A percentile compares a stretch with the other conserved stretches of the same genome.
These are phyloP conservation scores for Sebastes taczanowskii DNA, from an alignment of 2,797 vertebrate genomes.

Conservation along the genomic window DNA sequence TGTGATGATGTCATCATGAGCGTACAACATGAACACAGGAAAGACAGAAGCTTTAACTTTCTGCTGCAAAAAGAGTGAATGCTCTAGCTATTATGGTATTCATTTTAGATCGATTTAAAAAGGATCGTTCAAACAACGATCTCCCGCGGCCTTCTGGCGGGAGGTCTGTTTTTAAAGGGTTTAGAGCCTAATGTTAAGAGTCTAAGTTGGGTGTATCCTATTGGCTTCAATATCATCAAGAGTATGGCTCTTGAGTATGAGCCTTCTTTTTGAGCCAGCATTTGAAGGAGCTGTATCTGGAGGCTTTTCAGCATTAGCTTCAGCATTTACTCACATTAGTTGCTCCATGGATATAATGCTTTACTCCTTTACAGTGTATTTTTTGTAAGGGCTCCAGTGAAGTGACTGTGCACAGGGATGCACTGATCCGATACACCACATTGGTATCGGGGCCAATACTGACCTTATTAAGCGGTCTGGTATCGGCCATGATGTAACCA, in stretches of 20 bases:
- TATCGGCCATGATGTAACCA: not conserved
- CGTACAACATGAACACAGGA: too few species aligned
- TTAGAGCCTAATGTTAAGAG: not conserved
- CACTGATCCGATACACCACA: not conserved
- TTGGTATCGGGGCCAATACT: not conserved
- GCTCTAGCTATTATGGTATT: too few species aligned
- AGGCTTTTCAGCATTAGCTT: not conserved
- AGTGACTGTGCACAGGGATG: not conserved
- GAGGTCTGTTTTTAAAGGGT: too few species aligned
- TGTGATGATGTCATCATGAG: too few species aligned
- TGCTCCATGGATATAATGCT: not conserved
- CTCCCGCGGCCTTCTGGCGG: too few species aligned
- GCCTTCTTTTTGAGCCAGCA: not conserved
- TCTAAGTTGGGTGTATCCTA: not conserved
- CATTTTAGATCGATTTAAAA: too few species aligned
- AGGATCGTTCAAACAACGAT: too few species aligned
- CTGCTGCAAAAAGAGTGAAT: too few species aligned
- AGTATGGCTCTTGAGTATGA: not conserved
- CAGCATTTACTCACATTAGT: not conserved
- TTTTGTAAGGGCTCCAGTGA: not conserved
- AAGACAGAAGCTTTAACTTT: too few species aligned
- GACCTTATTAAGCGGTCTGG: not conserved
- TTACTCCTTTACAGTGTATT: not conserved
- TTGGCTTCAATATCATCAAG: not conserved
- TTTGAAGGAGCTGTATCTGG: not conserved